These are phyloP conservation scores for Polypterus senegalus DNA, from an alignment of 2,113 vertebrate genomes.

Conservation along the genomic window DNA sequence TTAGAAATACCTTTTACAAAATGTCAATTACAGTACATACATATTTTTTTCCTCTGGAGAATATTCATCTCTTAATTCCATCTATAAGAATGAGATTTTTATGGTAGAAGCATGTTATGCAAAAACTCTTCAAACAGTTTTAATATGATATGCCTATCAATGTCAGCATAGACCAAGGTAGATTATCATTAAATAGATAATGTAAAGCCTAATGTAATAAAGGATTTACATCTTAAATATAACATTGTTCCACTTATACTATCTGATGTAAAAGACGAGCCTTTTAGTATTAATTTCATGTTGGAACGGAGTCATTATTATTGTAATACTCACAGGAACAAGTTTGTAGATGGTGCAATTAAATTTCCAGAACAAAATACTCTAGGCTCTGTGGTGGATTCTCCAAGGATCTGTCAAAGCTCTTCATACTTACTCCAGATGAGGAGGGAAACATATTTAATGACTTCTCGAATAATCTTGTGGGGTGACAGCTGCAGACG, in stretches of 20 bases:
- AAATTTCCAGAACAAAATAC: constrained; percentile 50
- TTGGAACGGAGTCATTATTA: constrained; percentile 48
- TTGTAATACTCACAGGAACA: constrained; percentile 49
- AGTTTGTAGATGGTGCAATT: constrained; percentile 51
- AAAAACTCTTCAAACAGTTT: constrained; percentile 9
- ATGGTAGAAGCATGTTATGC: too few relatives aligned
- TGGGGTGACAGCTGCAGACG: constrained; percentile 34
- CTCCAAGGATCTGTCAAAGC: constrained; percentile 33
- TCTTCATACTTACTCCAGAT: constrained; percentile 28
- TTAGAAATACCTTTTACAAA: too few relatives aligned
- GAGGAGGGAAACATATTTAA: constrained; percentile 29
- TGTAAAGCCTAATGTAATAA: constrained; percentile 29
- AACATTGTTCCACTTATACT: constrained; percentile 39
- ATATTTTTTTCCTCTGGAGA: too few relatives aligned
- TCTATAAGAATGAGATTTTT: too few relatives aligned
- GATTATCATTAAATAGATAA: constrained; percentile 40
- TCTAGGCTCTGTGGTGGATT: constrained; percentile 29
- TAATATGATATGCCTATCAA: constrained; percentile 32
- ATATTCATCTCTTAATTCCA: too few relatives aligned
- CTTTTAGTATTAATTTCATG: constrained; percentile 42
- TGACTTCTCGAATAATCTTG: constrained; percentile 48
- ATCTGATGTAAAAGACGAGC: constrained; percentile 27
- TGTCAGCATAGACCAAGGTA: constrained; percentile 35
- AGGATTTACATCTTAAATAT: constrained; percentile 28
- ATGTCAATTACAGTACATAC: too few relatives aligned